Evolutionary conservation across 2,113 vertebrate genomes (phyloP), one percentile per base, ranked within the genome.

Genomic region (Charadrius vociferus): DNA sequence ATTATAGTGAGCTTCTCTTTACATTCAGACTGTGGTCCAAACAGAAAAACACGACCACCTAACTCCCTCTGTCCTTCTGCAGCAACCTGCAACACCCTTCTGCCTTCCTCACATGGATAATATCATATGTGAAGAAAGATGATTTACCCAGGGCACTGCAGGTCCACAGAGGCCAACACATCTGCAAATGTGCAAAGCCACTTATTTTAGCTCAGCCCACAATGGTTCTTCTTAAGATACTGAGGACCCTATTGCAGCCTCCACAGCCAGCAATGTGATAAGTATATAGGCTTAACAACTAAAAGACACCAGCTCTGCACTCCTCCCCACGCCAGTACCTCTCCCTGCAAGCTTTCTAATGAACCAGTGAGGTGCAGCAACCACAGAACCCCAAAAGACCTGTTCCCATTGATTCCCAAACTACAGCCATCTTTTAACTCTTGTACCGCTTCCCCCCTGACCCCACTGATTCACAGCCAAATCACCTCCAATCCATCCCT

Each of bases 11-110:
- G 6, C n/a, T 82, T 32, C 16, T 77, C 84, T 74, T 61, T 50
- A 32, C 36, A 43, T 72, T 77, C 45, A 45, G 39, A 14, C 11
- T 32, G 15, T 3, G 7, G 27, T 18, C 58, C 50, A 41, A 74
- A 9, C 2, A 11, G 20, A 2, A 12, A 19, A 49, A 53, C 14
- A 9, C 0, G 0, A 49, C 24, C 27, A 26, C 14, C 22, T 10
- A 73, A 2, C 12, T 10, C 65, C 52, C 9, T 74, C 55, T 61
- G 27, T 24, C 58, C 23, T 53, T 27, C 78, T 52, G 37, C 39
- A 14, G 53, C 32, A 43, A 5, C 39, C 30, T 66, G 19, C 59
- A 47, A 1, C 58, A 56, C 4, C 12, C 32, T 70, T 43, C 52
- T 52, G 55, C 65, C 36, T 17, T 82, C 50, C 45, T 75, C 41